Base-by-base conservation (phyloP, 2,888 invertebrate species). In the Dichetophora obliterata region DNA sequence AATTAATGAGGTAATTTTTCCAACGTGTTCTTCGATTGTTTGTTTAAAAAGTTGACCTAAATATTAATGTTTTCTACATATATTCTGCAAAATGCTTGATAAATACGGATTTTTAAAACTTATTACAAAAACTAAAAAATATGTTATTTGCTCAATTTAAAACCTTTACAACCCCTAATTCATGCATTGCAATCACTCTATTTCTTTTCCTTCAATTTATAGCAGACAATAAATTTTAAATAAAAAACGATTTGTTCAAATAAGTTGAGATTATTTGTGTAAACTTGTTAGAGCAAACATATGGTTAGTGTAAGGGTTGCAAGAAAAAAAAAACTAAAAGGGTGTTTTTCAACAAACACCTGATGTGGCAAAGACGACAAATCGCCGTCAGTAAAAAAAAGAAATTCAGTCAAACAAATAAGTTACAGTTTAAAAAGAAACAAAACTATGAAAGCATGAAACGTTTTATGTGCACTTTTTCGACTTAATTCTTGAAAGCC, bases 201-300 rank as follows among this genome's bases (percentile, higher is more conserved):
- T 34, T 54, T 34, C 34, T 54, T 52, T 50, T 69, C 50, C 48
- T 52, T 48, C 27, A 27, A 24, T 27, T 70, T 70, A 9, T 70
- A 11, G 54, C 19, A 27, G 54, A 54, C 54, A 70, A 70, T 70
- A 70, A 70, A 70, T 70, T 54, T 54, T n/a, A 16, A 16, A 50
- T 24, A 22, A 68, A 68, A 70, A 70, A 70, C 70, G 70, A 70
- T 70, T 70, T 70, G 70, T 70, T 34, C 70, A 54, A 70, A 70
- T 70, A 52, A 54, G 34, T 34, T 19, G 34, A 50, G 52, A 70
- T 70, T 70, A 70, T 16, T 70, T 50, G 22, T 52, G 27, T 52
- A 34, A 70, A 22, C 31, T 54, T 52, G 34, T 24, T 31, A 16
- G 3, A 14, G 50, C 16, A 69, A 27, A 4, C 54, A 70, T 52